Evolutionary conservation across 2,888 invertebrate genomes (phyloP), one percentile per base, ranked within the genome.

Genomic region (Chironomus riparius): DNA sequence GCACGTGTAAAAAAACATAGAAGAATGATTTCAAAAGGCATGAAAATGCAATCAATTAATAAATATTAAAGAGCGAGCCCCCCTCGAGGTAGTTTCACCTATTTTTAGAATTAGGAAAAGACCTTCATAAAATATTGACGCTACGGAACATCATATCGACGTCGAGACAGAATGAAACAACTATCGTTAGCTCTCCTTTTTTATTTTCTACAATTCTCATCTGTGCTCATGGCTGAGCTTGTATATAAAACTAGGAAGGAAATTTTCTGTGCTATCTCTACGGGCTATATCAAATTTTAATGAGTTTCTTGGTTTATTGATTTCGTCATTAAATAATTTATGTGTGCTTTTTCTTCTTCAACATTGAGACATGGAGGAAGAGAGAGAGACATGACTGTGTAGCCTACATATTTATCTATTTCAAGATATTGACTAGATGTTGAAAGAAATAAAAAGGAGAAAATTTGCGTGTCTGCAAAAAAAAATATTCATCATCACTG

Each of bases 261-360:
- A 38, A 38, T 38, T 38, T 10, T 38, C 38, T 38, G 10, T 38
- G 38, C 38, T 62, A 10, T 7, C 65, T 65, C 10, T 22, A 6
- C 10, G 65, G 65, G 24, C 24, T 21, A 24, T 24, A 68, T 74
- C 47, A 74, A 74, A 68, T 15, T 68, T 74, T 74, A 74, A 74
- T 74, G 74, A 74, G 68, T 62, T 74, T 62, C 61, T 47, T 38
- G 68, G 47, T 74, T 74, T 74, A 74, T 74, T 68, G 74, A 74
- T 74, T 74, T 74, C 48, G 22, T 47, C 74, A 74, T 74, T 74
- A 68, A 65, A 74, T 74, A 65, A 74, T 74, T 74, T 74, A 73
- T 65, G 47, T 22, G 65, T 65, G 65, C 65, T 24, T 65, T 56
- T 18, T 56, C 18, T n/a, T 56, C 56, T 15, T 18, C 56, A 56